A percentile compares a stretch with the other conserved stretches of the same genome.
Evolutionary conservation across 2,888 invertebrate species (phyloP).

Genomic region (Noctua pronuba): DNA sequence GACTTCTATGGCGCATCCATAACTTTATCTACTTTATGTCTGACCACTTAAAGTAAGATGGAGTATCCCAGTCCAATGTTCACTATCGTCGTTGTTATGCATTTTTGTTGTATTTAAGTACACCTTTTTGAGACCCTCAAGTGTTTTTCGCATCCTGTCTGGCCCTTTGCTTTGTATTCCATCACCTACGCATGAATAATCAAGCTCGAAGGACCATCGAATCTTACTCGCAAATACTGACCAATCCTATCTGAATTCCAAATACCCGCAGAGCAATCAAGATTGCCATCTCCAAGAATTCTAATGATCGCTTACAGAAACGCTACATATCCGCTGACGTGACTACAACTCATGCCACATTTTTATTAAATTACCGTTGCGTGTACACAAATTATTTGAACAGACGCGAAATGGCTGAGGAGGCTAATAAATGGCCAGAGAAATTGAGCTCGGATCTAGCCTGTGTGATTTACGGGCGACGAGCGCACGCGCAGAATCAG

Average conservation of each 20-base stretch:
- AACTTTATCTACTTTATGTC: neutral
- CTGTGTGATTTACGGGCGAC: constrained; percentile 58
- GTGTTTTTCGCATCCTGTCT: neutral
- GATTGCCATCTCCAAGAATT: constrained; percentile 27
- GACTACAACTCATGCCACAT: constrained; percentile 54
- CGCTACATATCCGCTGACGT: constrained; percentile 57
- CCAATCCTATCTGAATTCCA: neutral
- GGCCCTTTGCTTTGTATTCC: neutral
- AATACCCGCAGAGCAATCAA: constrained; percentile 19
- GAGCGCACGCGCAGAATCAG: constrained; percentile 64
- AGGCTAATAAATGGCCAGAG: constrained; percentile 57
- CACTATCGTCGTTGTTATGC: neutral
- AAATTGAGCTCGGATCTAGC: constrained; percentile 62
- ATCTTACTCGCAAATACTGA: neutral
- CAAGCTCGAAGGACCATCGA: neutral
- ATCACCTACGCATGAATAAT: neutral
- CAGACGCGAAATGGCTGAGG: constrained; percentile 54
- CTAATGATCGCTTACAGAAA: constrained; percentile 37
- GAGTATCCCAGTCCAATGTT: neutral
- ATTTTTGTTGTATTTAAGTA: neutral
- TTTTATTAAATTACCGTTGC: constrained; percentile 60
- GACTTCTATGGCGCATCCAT: neutral
- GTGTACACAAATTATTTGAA: constrained; percentile 64
- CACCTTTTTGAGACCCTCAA: neutral
- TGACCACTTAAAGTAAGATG: neutral